Evolutionary conservation across 2,888 invertebrate genomes (phyloP).

Genomic region (Entomobrya multifasciata): DNA sequence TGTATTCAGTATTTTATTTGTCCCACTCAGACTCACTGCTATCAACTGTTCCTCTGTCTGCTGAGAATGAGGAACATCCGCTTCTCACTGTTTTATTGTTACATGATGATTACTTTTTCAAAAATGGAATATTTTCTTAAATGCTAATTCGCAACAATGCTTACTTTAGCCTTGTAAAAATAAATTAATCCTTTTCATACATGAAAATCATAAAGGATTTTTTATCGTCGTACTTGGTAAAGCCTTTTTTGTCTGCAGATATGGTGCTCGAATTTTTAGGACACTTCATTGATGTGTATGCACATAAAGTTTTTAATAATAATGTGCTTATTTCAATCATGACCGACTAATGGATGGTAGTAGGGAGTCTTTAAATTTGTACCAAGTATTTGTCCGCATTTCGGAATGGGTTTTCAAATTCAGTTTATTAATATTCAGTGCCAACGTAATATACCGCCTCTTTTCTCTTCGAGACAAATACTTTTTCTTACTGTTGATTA

Average conservation of each 20-base stretch:
- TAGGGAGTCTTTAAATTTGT: no score
- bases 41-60: not conserved
- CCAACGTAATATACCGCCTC: not conserved
- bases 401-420: no score
- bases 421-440: not conserved
- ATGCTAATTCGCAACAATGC: not conserved
- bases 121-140: not conserved
- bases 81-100: constrained; percentile 43
- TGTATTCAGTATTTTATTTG: not conserved
- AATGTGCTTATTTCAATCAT: no score
- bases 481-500: no score
- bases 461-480: not conserved
- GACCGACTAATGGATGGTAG: no score
- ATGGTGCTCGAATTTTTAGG: no score
- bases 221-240: not conserved
- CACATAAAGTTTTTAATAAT: no score
- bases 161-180: not conserved
- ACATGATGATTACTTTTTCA: not conserved
- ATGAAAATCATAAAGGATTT: no score
- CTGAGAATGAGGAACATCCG: constrained; percentile 67
- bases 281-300: no score
- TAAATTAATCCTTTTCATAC: no score
- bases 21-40: not conserved
- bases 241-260: not conserved
- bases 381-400: no score